phyloP scores from a whole-genome alignment of 2,113 vertebrate species.

The Probosciger aterrimus region DNA sequence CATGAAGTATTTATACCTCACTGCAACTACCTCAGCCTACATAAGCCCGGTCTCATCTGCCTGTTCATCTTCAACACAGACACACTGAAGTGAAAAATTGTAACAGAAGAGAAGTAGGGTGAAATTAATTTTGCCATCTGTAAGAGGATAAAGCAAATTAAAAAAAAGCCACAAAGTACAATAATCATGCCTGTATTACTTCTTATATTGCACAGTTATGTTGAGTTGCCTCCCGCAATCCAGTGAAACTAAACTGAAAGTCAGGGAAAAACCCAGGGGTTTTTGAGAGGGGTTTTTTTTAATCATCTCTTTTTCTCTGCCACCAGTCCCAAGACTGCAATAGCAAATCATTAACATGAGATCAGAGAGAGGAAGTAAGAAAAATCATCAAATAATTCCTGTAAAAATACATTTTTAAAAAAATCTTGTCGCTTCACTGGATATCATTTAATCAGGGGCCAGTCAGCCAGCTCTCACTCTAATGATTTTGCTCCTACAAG shows the following conservation, averaged over 20 bases:
- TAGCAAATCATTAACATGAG: background rate
- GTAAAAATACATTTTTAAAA: background rate
- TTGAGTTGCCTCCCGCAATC: background rate
- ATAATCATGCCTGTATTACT: background rate
- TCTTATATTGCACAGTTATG: background rate
- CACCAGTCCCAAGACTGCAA: background rate
- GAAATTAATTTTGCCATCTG: conserved; percentile 18
- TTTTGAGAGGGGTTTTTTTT: background rate
- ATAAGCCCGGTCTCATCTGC: background rate
- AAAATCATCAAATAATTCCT: background rate
- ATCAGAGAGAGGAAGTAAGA: background rate
- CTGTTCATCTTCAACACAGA: background rate
- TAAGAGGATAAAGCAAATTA: background rate
- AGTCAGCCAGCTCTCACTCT: background rate
- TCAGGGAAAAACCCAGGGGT: background rate
- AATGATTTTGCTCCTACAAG: background rate
- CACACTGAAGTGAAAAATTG: background rate
- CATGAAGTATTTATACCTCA: conserved; percentile 7
- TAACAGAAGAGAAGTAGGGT: background rate
- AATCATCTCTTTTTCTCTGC: background rate
- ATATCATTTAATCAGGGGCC: background rate
- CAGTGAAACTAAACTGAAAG: background rate
- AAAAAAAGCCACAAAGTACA: background rate
- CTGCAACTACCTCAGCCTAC: background rate
- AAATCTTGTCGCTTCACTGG: background rate